Evolutionary conservation across 1,140 invertebrate species (phyloP).

Genomic region (Camponotus floridanus): DNA sequence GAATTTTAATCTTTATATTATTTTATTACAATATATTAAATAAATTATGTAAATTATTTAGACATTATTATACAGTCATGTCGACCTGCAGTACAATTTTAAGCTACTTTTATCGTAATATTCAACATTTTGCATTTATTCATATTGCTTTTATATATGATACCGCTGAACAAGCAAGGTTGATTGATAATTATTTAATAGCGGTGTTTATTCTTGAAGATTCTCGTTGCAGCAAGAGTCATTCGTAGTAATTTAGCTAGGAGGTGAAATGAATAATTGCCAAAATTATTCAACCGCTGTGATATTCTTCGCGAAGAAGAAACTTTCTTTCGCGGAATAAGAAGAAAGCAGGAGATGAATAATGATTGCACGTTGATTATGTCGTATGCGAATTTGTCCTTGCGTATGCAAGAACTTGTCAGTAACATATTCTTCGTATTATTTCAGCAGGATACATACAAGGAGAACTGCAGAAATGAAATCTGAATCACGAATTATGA

Average conservation of each 20-base stretch:
- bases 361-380: constrained; percentile 24
- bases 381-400: background rate
- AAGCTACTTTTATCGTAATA: background rate
- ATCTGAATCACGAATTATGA: background rate
- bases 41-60: background rate
- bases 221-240: background rate
- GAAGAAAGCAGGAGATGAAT: background rate
- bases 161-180: background rate
- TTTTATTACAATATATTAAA: background rate
- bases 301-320: constrained; percentile 4
- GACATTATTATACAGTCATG: too few species aligned
- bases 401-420: background rate
- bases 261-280: background rate
- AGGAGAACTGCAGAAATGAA: background rate
- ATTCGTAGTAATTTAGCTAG: background rate
- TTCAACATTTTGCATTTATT: constrained; percentile 5
- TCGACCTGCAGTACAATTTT: background rate
- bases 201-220: constrained; percentile 17
- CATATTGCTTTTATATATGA: background rate
- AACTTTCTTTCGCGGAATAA: background rate
- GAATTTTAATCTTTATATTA: background rate
- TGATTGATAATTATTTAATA: constrained; percentile 51
- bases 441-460: background rate
- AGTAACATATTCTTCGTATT: background rate
- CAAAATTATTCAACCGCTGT: constrained; percentile 11